These are phyloP conservation scores for Cepaea nemoralis DNA, from an alignment of 1,140 invertebrate species.

Conservation along the genomic window DNA sequence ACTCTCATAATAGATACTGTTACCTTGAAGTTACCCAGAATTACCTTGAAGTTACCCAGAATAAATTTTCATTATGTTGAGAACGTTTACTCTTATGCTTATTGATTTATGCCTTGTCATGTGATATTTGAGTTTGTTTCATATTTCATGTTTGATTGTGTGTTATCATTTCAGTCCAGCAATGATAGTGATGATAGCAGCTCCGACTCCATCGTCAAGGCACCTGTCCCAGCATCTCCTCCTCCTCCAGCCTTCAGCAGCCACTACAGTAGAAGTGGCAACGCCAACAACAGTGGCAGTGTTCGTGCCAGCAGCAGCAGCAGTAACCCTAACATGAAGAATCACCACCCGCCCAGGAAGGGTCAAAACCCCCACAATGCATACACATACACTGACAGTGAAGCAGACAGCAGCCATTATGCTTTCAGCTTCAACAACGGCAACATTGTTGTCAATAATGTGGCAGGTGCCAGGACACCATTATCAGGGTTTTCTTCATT, in stretches of 20 bases:
- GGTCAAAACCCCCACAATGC: constrained; percentile 59
- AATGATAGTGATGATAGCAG: constrained; percentile 26
- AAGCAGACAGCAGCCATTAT: constrained; percentile 70
- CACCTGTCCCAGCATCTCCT: constrained; percentile 72
- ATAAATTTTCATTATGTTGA: too few relatives aligned
- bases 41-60: too few relatives aligned
- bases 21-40: too few relatives aligned
- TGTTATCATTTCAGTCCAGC: constrained; percentile 9
- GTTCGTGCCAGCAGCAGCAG: constrained; percentile 75
- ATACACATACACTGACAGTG: constrained; percentile 70
- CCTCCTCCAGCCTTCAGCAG: constrained; percentile 84
- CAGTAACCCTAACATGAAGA: neutral
- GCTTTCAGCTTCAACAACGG: constrained; percentile 89
- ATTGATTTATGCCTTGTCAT: too few relatives aligned
- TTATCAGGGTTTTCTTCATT: constrained; percentile 97
- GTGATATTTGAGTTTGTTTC: too few relatives aligned
- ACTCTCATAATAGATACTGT: too few relatives aligned
- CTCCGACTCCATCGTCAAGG: constrained; percentile 34
- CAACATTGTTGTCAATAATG: constrained; percentile 97
- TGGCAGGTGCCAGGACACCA: constrained; percentile 93
- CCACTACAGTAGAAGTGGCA: constrained; percentile 94
- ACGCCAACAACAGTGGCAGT: constrained; percentile 72
- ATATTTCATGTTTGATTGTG: too few relatives aligned
- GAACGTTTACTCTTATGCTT: too few relatives aligned
- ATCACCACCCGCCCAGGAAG: constrained; percentile 36